Evolutionary conservation across 2,888 invertebrate species (phyloP).

Genomic region (Agrotis clavis): DNA sequence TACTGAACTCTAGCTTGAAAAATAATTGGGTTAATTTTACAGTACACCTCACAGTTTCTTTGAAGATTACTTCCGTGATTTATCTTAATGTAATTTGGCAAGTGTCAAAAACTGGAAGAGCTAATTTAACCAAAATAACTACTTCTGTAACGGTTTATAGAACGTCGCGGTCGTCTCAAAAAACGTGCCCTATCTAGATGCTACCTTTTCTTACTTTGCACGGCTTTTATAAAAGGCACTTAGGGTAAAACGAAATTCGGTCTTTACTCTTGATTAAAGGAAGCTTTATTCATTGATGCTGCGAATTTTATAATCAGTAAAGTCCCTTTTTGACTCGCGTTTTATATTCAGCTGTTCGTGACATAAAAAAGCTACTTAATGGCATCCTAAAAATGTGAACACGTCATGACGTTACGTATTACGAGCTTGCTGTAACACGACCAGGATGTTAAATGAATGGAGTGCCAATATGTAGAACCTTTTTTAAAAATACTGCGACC

Average conservation of each 20-base stretch:
- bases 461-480: background rate
- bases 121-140: background rate
- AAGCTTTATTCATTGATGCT: constrained; percentile 8
- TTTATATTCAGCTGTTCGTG: constrained; percentile 13
- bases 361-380: constrained; percentile 23
- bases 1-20: no score
- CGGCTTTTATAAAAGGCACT: constrained; percentile 25
- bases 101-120: background rate
- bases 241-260: constrained; percentile 23
- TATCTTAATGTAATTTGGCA: background rate
- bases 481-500: background rate
- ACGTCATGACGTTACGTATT: background rate
- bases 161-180: background rate
- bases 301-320: constrained; percentile 29
- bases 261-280: constrained; percentile 14
- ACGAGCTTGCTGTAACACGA: constrained; percentile 7
- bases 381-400: constrained; percentile 17
- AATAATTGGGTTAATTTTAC: no score
- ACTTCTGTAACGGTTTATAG: no score
- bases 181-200: constrained; percentile 36
- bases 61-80: no score
- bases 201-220: background rate
- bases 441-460: constrained; percentile 18
- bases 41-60: no score
- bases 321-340: constrained; percentile 19